phyloP scores from a whole-genome alignment of 2,113 vertebrate species.

The Hymenochirus boettgeri region DNA sequence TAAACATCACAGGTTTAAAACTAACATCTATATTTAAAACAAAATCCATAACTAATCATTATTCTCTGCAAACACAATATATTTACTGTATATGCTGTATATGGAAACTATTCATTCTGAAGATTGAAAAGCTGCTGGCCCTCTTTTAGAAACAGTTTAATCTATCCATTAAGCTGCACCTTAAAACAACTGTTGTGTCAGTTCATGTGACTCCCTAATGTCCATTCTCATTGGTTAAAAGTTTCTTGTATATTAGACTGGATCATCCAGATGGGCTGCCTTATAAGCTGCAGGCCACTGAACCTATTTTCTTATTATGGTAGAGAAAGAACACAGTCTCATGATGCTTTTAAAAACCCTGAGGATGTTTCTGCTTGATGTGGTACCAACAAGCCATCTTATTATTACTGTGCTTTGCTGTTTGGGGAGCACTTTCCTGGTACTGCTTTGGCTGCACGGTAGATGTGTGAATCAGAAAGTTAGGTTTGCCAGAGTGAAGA shows the following conservation, averaged over 20 bases:
- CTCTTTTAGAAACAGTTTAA: too few species aligned
- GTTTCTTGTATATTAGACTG: neutral
- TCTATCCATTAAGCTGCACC: too few species aligned
- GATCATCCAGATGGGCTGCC: neutral
- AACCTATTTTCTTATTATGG: neutral
- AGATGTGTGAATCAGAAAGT: constrained; percentile 45
- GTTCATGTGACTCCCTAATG: too few species aligned
- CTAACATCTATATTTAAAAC: too few species aligned
- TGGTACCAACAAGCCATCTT: neutral
- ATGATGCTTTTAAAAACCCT: constrained; percentile 28
- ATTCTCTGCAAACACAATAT: too few species aligned
- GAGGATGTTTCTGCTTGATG: constrained; percentile 33
- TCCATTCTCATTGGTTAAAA: neutral
- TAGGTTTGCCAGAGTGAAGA: constrained; percentile 20
- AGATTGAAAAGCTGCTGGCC: too few species aligned
- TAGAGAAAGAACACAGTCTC: neutral
- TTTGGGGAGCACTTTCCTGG: constrained; percentile 23
- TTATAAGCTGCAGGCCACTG: neutral
- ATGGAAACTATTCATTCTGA: too few species aligned
- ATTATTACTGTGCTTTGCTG: constrained; percentile 35
- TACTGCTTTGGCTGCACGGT: constrained; percentile 33
- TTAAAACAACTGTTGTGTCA: too few species aligned
- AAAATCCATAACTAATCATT: too few species aligned
- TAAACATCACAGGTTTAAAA: too few species aligned
- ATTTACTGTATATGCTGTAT: too few species aligned